Conservation (phyloP, 92 coral and sea anemone genomes). For the Nematostella vectensis region DNA sequence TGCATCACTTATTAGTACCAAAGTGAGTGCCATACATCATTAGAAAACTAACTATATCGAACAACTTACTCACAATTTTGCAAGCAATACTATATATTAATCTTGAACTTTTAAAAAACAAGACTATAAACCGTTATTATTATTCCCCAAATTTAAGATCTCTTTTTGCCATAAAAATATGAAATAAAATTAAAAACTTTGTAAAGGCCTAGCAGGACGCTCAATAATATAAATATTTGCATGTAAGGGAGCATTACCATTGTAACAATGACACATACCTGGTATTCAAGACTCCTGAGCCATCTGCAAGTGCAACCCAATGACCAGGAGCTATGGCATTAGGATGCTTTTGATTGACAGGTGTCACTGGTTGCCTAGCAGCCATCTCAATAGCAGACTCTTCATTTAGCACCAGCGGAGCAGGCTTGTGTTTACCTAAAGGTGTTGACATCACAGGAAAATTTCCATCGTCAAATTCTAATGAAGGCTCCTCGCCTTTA, state of each 20-base stretch:
- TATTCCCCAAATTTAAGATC: too few species aligned
- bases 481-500: constrained; percentile 18
- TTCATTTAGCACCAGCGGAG: constrained; percentile 22
- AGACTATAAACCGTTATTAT: too few species aligned
- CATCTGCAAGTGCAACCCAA: constrained; percentile 83
- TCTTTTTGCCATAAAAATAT: neutral
- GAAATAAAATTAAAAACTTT: neutral
- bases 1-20: too few species aligned
- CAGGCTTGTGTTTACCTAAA: constrained; percentile 22
- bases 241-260: too few species aligned
- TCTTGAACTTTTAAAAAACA: too few species aligned
- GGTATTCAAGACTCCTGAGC: constrained; percentile 86
- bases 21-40: too few species aligned
- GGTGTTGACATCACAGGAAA: constrained; percentile 61
- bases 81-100: too few species aligned
- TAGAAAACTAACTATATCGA: too few species aligned
- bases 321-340: constrained; percentile 56
- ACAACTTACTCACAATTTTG: too few species aligned
- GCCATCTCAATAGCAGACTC: neutral
- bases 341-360: constrained; percentile 31
- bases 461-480: constrained; percentile 13
- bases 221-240: too few species aligned
- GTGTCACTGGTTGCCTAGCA: neutral
- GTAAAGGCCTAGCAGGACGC: neutral
- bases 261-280: too few species aligned